A percentile compares a stretch with the other conserved stretches of the same genome.
These are phyloP conservation scores for Bubo blakistoni DNA, from an alignment of 2,113 vertebrate genomes.

Conservation along the genomic window DNA sequence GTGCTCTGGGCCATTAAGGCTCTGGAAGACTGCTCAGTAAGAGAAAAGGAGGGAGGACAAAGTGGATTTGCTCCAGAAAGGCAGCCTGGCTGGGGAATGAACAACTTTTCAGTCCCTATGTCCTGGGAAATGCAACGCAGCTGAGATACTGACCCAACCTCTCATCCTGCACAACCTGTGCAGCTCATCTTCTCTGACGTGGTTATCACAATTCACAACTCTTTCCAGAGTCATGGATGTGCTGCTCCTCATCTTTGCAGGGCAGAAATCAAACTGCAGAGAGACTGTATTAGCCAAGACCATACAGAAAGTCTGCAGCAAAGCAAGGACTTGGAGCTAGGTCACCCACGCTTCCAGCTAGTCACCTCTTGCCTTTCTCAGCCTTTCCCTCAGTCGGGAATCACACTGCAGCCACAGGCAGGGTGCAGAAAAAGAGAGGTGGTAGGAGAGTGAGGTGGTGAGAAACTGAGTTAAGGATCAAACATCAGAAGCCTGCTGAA, in stretches of 20 bases:
- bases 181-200: neutral
- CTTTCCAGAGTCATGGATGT: accelerated
- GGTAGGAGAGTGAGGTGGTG: neutral
- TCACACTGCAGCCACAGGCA: neutral
- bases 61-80: neutral
- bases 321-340: neutral
- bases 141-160: neutral
- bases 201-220: neutral
- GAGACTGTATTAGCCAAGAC: neutral
- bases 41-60: neutral
- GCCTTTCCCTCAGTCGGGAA: neutral
- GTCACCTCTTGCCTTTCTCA: neutral
- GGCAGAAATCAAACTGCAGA: neutral
- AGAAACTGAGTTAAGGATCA: neutral
- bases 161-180: neutral
- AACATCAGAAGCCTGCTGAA: neutral
- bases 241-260: neutral
- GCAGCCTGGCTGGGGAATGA: neutral
- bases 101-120: neutral
- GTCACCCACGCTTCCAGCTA: neutral
- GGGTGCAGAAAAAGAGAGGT: neutral
- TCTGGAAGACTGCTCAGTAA: neutral
- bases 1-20: neutral
- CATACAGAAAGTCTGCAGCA: neutral
- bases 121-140: neutral